Evolutionary conservation across 2,113 vertebrate genomes (phyloP), one percentile per base, ranked within the genome.

Genomic region (Daphoenositta chrysoptera): DNA sequence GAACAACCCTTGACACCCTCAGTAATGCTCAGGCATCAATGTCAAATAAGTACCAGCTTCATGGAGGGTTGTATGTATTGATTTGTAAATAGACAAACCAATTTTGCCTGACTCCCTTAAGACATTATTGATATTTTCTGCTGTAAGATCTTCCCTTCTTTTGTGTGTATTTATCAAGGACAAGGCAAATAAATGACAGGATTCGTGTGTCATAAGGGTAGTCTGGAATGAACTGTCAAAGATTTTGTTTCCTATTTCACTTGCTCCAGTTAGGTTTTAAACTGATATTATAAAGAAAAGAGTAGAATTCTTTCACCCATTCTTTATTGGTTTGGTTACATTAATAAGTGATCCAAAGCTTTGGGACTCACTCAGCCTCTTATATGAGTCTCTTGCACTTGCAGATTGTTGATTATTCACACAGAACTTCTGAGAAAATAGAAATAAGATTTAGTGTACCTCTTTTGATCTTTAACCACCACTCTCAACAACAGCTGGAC

Each of bases 51-150:
- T 64, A 50, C 39, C 56, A 45, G 93, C 69, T 76, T 95, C 90
- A 82, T 30, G 53, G 78, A 94, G 87, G 86, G 70, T 86, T 95
- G 94, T 64, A 71, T 45, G 87, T 89, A 95, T 94, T 83, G 96
- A 96, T 97, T 93, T 94, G 87, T 91, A 94, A 95, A 96, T 76
- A 93, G 28, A 12, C 92, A 96, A 96, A 70, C 40, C 78, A 87
- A 61, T 92, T 96, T 71, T 77, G 22, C 28, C 53, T 81, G 65
- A 19, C 88, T 86, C 44, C 68, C 83, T 77, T 60, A 64, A 95
- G 91, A 90, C 33, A 33, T 76, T 75, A 95, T 89, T 86, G 92
- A 97, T 94, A 73, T 94, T 90, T 87, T 91, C 72, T 89, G 60
- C 88, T 83, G 66, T 84, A 90, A 97, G 89, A 40, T 58, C 47